Evolutionary conservation across 2,797 vertebrate genomes (phyloP), one percentile per base, ranked within the genome.

Genomic region (Scolopax bukidnonensis): DNA sequence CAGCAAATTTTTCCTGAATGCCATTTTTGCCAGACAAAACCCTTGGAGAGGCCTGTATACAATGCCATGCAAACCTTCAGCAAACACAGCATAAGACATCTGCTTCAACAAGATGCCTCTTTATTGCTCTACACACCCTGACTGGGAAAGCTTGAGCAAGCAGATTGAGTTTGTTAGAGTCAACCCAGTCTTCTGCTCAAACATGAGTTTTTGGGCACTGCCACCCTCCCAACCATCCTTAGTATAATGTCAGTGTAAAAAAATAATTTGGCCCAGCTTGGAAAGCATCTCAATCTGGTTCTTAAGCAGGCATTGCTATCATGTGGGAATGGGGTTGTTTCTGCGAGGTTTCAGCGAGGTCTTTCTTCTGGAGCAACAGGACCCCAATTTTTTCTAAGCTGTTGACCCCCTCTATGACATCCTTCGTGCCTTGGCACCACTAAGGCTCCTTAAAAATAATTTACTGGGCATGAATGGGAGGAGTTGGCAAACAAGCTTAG

Each of bases 191-290:
- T 30, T 63, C 13, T 28, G 30, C 70, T 70, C 83, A 70, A 43
- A 59, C 0, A 0, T 21, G 50, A 45, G 24, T 38, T 28, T 53
- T 48, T 0, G 0, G 76, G 30, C 59, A 59, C 33, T 61, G 68
- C 36, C n/a, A 36, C n/a, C 16, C 64, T 68, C 54, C 21, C 33
- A 20, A 27, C 14, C 6, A 40, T 51, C 0, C 0, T 45, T 47
- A 47, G 32, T n/a, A 23, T 32, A 3, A 63, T 70, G 83, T 67
- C 60, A 63, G 45, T 17, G 45, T 12, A 56, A 17, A 16, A 53
- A 74, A 78, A 68, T 9, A 60, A 61, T 33, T 17, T 1, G 28
- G 6, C 9, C 6, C 45, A 61, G 51, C 50, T 82, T 65, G n/a
- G 50, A 65, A 69, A 54, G 23, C 36, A 16, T 32, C 67, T 60